Base-by-base conservation (phyloP, 2,113 vertebrate genomes). In the Corythaeola cristata region DNA sequence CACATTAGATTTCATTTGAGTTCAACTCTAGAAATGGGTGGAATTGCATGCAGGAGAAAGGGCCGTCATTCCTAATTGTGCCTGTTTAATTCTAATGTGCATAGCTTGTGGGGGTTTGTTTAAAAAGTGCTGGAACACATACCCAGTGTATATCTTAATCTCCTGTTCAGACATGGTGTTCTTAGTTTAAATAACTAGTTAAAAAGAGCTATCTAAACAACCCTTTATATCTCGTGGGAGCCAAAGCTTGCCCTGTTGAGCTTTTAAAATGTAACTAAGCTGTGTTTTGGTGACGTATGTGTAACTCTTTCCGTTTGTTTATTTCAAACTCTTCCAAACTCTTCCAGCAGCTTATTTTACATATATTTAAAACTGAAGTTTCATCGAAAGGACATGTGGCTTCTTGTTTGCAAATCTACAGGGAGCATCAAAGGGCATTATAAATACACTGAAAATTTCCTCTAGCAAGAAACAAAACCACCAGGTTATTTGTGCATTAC, bases 361-460 rank as follows among this genome's bases (percentile, higher is more conserved):
- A 96, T 81, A 69, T 91, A 90, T 88, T 81, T 93, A 86, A 88
- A 95, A 90, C 68, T 80, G 62, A 94, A 97, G 88, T 97, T 97
- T 97, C 96, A 96, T 94, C 27, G 50, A 96, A 91, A 96, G 89
- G 79, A 64, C 96, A 41, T 94, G 91, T 92, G 96, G 93, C 96
- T 86, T 98, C 95, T 96, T 97, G 93, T 63, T 94, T 76, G 76
- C 80, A 95, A 87, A 97, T 97, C 92, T 96, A 86, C 53, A 79
- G 52, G 44, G 27, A 78, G 89, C 96, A 97, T 98, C 97, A 98
- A 98, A 98, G 85, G 39, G 60, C 77, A 89, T 95, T 91, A 94
- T 96, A 96, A 97, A 93, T 93, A 95, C 78, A 88, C 66, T 77
- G 89, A 97, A 89, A 97, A 93, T 93, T 95, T 97, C 94, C 96